A percentile compares a stretch with the other conserved stretches of the same genome.
These are phyloP conservation scores for Oxygymnocypris stewartii DNA, from an alignment of 2,113 vertebrate genomes.

Conservation along the genomic window DNA sequence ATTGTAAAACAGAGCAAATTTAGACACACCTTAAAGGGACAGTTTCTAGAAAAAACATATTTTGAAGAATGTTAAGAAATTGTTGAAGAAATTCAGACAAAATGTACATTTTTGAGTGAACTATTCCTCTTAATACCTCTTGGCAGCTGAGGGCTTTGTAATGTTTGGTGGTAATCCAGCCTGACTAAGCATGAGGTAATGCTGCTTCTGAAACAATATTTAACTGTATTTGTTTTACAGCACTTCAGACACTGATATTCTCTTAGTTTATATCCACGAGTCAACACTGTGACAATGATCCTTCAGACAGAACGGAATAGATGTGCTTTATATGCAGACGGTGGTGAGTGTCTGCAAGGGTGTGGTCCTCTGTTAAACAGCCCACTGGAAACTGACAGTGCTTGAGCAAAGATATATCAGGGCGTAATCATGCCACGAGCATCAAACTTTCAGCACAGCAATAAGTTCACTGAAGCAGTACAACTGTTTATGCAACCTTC, in stretches of 20 bases:
- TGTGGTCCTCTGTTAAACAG: background rate
- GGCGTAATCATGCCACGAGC: background rate
- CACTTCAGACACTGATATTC: background rate
- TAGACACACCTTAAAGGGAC: background rate
- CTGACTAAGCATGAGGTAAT: slow-evolving; percentile 3
- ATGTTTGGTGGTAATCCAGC: slow-evolving; percentile 3
- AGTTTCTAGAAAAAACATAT: background rate
- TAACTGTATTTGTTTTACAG: background rate
- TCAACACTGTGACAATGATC: background rate
- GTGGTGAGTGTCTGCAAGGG: background rate
- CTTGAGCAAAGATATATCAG: background rate
- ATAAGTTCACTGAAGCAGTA: background rate
- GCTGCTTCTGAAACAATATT: background rate
- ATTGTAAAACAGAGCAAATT: background rate
- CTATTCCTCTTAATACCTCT: background rate
- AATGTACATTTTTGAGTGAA: background rate
- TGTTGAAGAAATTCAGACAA: background rate
- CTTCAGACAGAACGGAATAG: background rate
- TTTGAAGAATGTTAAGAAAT: background rate
- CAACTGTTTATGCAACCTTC: background rate
- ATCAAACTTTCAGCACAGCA: background rate
- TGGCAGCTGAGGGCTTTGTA: background rate
- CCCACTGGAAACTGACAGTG: background rate
- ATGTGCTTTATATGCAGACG: background rate
- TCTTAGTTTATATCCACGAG: background rate